Base-by-base conservation (phyloP, 2,888 invertebrate species). In the Mycalesis mineus region DNA sequence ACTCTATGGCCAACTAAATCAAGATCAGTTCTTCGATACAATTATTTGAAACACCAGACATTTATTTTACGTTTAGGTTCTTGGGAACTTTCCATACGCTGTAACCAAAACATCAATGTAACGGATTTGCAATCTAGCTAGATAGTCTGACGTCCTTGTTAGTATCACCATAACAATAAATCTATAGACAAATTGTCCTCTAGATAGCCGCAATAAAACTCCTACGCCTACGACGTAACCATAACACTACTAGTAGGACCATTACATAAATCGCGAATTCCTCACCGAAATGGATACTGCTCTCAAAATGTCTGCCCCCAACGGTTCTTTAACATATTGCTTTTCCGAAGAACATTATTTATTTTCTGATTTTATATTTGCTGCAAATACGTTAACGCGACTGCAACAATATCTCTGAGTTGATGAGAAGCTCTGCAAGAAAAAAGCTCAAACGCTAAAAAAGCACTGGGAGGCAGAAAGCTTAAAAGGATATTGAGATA, bases 211-310 rank as follows among this genome's bases (percentile, higher is more conserved):
- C 50, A 28, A 50, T 50, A 50, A 50, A 50, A 50, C 39, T 50
- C 9, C 28, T 11, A 41, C 51, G 40, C 51, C 51, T 51, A 51
- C 47, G 44, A 28, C 11, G 7, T 39, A 14, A 39, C 14, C 36
- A 36, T 36, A 36, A 36, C 11, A 36, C 11, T 36, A 36, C 7
- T 11, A 33, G 33, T 31, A 31, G 15, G 14, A 52, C 41, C 52
- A 42, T 61, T 61, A 55, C 49, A 58, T 52, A 55, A 52, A 55
- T 58, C 48, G 49, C 48, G 51, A 55, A 51, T 45, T 39, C 33
- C 17, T 15, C 31, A 14, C 36, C 48, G 41, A 56, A 52, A 55
- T 39, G 51, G 48, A 55, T 53, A 58, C 49, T 58, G 55, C 52
- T 51, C 37, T 55, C 41, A 50, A 57, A 49, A 39, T 29, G 15